Conservation (phyloP, 2,797 vertebrate genomes). For the Balearica regulorum region DNA sequence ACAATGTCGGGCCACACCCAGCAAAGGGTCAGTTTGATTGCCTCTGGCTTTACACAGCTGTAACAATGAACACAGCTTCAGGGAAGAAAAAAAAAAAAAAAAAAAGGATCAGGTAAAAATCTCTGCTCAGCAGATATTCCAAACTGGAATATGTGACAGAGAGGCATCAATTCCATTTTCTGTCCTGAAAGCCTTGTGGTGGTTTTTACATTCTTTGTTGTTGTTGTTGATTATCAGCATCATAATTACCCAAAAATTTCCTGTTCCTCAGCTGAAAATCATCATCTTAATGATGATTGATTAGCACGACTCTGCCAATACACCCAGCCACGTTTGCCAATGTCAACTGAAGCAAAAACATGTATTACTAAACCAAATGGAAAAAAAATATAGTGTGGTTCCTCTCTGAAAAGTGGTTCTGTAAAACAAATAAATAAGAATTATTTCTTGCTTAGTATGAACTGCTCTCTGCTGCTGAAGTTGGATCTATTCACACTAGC, state of each 20-base stretch:
- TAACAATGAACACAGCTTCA: background rate
- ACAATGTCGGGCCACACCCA: slow-evolving; percentile 30
- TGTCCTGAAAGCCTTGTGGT: background rate
- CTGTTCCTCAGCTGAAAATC: background rate
- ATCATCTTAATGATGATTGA: background rate
- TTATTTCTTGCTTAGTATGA: background rate
- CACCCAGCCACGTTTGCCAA: background rate
- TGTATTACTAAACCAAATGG: background rate
- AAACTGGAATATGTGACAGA: background rate
- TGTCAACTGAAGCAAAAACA: background rate
- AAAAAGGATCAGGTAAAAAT: background rate
- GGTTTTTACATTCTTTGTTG: background rate
- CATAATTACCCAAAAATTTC: background rate
- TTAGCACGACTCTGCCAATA: background rate
- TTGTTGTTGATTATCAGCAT: background rate
- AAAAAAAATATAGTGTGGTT: background rate
- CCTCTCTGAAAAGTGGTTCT: background rate
- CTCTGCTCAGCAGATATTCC: background rate
- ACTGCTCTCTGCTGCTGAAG: background rate
- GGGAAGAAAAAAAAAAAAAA: no score
- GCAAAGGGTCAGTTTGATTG: background rate
- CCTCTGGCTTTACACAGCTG: background rate
- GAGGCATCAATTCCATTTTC: background rate
- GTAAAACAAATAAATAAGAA: background rate
- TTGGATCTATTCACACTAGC: background rate